phyloP scores from a whole-genome alignment of 2,888 invertebrate genomes.

The Hydrotaea cyrtoneurina region DNA sequence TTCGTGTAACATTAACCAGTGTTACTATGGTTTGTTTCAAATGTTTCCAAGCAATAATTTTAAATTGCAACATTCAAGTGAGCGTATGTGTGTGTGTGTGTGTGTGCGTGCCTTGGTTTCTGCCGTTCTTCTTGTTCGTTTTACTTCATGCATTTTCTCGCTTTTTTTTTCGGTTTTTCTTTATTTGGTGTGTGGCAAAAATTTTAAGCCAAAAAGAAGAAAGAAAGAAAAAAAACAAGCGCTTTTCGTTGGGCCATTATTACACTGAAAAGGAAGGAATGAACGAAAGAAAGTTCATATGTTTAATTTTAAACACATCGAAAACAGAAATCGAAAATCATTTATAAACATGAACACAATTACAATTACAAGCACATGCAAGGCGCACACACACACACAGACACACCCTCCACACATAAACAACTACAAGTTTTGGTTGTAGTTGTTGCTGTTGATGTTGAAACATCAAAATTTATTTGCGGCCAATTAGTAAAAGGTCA shows the following conservation, averaged over 20 bases:
- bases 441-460: conserved; percentile 16
- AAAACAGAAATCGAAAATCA: conserved; percentile 64
- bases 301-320: conserved; percentile 54
- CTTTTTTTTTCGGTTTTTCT: conserved; percentile 25
- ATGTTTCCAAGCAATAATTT: conserved; percentile 55
- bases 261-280: conserved; percentile 34
- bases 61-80: conserved; percentile 42
- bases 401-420: background rate
- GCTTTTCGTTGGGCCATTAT: conserved; percentile 30
- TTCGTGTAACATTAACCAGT: conserved; percentile 38
- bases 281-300: conserved; percentile 1
- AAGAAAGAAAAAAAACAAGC: background rate
- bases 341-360: conserved; percentile 42
- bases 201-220: no score
- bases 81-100: background rate
- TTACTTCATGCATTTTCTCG: conserved; percentile 38
- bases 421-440: background rate
- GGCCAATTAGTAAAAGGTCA: conserved; percentile 65
- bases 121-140: background rate
- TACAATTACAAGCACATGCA: conserved; percentile 8
- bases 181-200: background rate
- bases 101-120: background rate
- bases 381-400: background rate
- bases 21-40: conserved; percentile 7
- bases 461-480: conserved; percentile 61